Evolutionary conservation across 2,888 invertebrate genomes (phyloP), one percentile per base, ranked within the genome.

Genomic region (Torymus auratus): DNA sequence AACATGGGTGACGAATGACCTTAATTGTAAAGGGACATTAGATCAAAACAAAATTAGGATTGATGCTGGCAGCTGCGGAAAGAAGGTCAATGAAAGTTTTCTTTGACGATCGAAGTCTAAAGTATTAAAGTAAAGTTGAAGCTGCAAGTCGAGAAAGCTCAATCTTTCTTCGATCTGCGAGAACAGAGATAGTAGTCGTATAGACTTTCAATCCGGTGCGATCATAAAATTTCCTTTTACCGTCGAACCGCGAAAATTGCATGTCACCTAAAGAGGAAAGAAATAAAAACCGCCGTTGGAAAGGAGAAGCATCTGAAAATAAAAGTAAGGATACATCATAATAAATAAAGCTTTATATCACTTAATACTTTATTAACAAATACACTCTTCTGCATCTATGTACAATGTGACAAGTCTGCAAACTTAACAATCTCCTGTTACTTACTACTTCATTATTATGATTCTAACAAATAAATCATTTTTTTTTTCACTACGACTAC

Each of bases 351-450:
- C 55, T 73, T 41, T 69, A 55, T 80, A 58, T 60, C 41, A 74
- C 64, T 74, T 74, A 74, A 72, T 76, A 69, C 73, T 79, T 77
- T 77, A 78, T 75, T 74, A 83, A 82, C 67, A 77, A 77, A 78
- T 73, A 67, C 76, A 75, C 69, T 78, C 65, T 78, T 82, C 67
- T 67, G 77, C 78, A 64, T 56, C 72, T 83, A 81, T 83, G 69
- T 83, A 83, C 78, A 83, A 80, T 74, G 71, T 83, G 78, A 81
- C 73, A 79, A 76, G 69, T 78, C 53, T 71, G 78, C 76, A 83
- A 84, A 86, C 77, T 84, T 84, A 86, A 86, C 85, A 84, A 85
- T 79, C 80, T 79, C 61, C 56, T 68, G 56, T 72, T 71, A 74
- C 71, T 68, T 70, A 62, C 68, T 78, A 81, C 55, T 53, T 74